Evolutionary conservation across 2,113 vertebrate genomes (phyloP).

Genomic region (Leucoraja erinaceus): DNA sequence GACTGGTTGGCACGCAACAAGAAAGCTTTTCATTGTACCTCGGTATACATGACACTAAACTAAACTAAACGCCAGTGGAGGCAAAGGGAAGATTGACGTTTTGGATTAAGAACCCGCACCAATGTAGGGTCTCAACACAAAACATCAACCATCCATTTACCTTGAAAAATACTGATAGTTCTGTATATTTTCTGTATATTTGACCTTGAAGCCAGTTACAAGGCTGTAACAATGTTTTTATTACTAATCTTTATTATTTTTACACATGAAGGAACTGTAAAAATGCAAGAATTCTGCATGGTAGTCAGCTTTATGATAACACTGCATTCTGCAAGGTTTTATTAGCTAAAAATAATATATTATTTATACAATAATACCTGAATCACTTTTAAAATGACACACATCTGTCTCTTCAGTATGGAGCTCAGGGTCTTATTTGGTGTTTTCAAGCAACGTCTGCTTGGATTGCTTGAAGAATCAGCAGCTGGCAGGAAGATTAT

Average conservation of each 20-base stretch:
- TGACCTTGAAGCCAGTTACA: neutral
- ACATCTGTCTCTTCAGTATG: neutral
- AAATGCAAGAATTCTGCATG: neutral
- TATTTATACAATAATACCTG: neutral
- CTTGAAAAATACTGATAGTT: too few species aligned
- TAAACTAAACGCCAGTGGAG: too few species aligned
- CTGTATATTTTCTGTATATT: neutral
- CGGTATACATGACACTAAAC: too few species aligned
- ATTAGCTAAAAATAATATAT: neutral
- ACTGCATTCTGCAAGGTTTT: neutral
- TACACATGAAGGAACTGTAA: neutral
- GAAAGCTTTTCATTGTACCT: too few species aligned
- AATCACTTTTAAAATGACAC: neutral
- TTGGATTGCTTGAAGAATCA: neutral
- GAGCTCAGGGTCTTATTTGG: neutral
- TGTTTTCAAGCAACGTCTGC: neutral
- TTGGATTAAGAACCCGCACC: too few species aligned
- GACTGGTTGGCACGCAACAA: too few species aligned
- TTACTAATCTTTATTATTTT: neutral
- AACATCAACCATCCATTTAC: too few species aligned
- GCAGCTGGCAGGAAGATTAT: slow-evolving; percentile 2
- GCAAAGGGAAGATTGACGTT: too few species aligned
- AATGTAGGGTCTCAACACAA: too few species aligned
- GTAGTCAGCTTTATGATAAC: neutral
- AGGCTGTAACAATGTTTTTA: neutral